Evolutionary conservation across 1,140 invertebrate species (phyloP).

Genomic region (Anagrus nilaparvatae): DNA sequence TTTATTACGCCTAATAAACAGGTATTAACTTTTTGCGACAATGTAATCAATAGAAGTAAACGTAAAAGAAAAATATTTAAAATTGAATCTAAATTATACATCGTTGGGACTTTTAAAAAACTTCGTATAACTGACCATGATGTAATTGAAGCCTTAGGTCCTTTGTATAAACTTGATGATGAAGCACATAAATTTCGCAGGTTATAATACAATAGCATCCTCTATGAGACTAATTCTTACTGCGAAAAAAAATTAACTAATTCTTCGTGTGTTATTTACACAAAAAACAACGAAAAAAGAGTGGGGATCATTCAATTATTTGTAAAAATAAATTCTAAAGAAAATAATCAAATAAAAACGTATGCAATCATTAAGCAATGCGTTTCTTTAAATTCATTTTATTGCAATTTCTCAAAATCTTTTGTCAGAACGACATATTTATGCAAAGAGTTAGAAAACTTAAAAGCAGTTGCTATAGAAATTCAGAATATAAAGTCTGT

Average conservation of each 20-base stretch:
- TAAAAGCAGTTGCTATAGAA: neutral
- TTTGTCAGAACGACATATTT: neutral
- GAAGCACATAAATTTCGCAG: neutral
- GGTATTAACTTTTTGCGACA: neutral
- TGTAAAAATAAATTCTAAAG: neutral
- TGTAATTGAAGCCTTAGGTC: neutral
- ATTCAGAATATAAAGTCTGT: neutral
- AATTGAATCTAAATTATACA: neutral
- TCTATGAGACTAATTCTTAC: neutral
- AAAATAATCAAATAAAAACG: neutral
- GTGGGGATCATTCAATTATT: neutral
- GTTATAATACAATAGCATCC: neutral
- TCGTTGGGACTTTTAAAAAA: neutral
- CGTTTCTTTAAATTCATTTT: neutral
- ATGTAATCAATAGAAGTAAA: conserved; percentile 1
- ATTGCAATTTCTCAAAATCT: neutral
- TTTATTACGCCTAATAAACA: neutral
- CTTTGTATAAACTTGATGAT: neutral
- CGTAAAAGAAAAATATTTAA: neutral
- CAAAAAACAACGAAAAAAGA: neutral
- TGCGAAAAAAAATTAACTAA: neutral
- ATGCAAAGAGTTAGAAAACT: neutral
- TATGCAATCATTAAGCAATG: conserved; percentile 1
- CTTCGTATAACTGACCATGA: no score
- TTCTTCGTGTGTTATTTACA: neutral